A percentile compares a stretch with the other conserved stretches of the same genome.
These are phyloP conservation scores for Drosophila flavopinicola DNA, from an alignment of 2,888 invertebrate genomes.

Conservation along the genomic window DNA sequence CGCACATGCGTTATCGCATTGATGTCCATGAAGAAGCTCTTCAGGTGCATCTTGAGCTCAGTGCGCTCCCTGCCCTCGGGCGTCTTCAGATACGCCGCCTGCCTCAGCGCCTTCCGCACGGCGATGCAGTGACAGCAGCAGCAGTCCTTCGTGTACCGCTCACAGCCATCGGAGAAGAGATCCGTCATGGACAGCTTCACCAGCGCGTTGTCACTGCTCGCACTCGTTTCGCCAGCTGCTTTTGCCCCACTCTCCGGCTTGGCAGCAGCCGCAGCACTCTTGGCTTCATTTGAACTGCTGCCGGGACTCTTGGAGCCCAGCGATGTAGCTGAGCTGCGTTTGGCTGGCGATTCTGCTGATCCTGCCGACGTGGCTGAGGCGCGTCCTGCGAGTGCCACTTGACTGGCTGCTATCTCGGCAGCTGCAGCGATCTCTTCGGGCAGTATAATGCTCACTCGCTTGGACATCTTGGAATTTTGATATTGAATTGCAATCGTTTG, in stretches of 20 bases:
- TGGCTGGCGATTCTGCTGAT: neutral
- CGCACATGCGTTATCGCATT: conserved; percentile 45
- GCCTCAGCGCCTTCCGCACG: conserved; percentile 38
- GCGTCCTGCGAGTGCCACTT: neutral
- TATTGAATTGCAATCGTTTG: neutral
- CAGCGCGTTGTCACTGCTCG: neutral
- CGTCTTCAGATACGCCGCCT: conserved; percentile 35
- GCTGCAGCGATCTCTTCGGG: conserved; percentile 27
- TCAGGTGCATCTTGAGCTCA: conserved; percentile 51
- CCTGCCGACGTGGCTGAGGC: no score
- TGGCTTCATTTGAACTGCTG: neutral
- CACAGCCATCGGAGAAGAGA: conserved; percentile 43
- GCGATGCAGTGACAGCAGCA: conserved; percentile 60
- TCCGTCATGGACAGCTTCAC: conserved; percentile 11
- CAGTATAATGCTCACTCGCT: conserved; percentile 47
- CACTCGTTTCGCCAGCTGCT: neutral
- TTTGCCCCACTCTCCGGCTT: neutral
- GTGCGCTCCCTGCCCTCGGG: conserved; percentile 43
- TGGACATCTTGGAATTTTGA: conserved; percentile 48
- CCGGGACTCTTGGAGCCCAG: neutral
- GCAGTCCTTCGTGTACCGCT: conserved; percentile 40
- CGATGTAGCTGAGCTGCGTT: neutral
- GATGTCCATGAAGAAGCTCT: conserved; percentile 64
- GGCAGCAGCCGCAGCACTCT: no score
- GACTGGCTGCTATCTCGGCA: neutral